These are phyloP conservation scores for Isoperla grammatica DNA, from an alignment of 2,888 invertebrate species.

Conservation along the genomic window DNA sequence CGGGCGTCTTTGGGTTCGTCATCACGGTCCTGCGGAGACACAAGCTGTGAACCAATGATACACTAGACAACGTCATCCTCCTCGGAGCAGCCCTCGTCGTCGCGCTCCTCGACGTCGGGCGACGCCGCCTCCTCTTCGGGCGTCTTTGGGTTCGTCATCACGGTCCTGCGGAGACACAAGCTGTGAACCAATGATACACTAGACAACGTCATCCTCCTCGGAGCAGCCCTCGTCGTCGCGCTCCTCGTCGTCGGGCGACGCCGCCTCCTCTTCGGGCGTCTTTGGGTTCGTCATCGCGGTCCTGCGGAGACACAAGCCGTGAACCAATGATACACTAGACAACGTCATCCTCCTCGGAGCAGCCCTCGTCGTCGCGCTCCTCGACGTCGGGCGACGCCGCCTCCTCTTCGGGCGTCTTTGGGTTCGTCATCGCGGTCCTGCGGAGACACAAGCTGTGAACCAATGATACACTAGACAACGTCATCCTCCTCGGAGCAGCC, in stretches of 20 bases:
- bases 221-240: conserved; percentile 33
- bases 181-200: no score
- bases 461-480: no score
- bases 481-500: not conserved
- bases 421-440: conserved; percentile 45
- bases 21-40: conserved; percentile 38
- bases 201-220: conserved; percentile 36
- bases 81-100: conserved; percentile 32
- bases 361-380: conserved; percentile 35
- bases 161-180: conserved; percentile 36
- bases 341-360: conserved; percentile 37
- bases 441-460: no score
- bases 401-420: conserved; percentile 42
- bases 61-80: conserved; percentile 37
- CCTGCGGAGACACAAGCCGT: no score
- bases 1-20: conserved; percentile 43
- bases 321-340: no score
- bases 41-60: no score
- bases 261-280: conserved; percentile 43
- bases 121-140: conserved; percentile 46
- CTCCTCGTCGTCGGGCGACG: conserved; percentile 47
- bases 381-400: conserved; percentile 48
- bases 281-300: conserved; percentile 47
- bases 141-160: conserved; percentile 45
- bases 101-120: conserved; percentile 44